Evolutionary conservation across 2,113 vertebrate genomes (phyloP).

Genomic region (Sturnira hondurensis): DNA sequence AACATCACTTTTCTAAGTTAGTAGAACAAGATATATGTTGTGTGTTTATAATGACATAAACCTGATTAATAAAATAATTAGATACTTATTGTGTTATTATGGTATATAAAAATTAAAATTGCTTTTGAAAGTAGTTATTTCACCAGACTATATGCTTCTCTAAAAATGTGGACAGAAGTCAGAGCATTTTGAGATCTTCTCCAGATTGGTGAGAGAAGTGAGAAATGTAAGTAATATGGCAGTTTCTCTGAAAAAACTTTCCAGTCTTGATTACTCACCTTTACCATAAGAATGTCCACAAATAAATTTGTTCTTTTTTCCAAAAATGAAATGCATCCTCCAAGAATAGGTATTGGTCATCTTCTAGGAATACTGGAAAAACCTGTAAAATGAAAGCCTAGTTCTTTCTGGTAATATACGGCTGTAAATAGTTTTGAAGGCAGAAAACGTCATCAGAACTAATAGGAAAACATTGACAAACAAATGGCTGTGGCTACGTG

Average conservation of each 20-base stretch:
- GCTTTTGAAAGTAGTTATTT: neutral
- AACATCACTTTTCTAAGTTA: neutral
- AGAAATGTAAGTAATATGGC: neutral
- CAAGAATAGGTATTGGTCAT: neutral
- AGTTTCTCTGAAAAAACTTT: neutral
- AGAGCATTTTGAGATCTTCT: neutral
- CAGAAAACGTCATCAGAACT: neutral
- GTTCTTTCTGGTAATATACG: neutral
- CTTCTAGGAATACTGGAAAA: neutral
- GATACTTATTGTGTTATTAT: neutral
- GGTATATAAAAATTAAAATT: neutral
- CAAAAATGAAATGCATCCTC: neutral
- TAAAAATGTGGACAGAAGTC: neutral
- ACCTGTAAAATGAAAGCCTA: neutral
- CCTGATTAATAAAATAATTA: slow-evolving; percentile 1
- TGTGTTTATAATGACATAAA: neutral
- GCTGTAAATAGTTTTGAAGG: neutral
- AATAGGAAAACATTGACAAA: neutral
- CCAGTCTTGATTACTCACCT: neutral
- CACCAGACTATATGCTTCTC: neutral
- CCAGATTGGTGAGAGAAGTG: neutral
- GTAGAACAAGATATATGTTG: neutral
- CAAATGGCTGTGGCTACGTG: neutral
- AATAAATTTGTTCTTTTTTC: neutral
- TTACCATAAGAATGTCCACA: neutral